Percentiles rank a stretch among this genome's conserved stretches.
Conservation (phyloP, 2,888 invertebrate genomes). For the Gerris lacustris region DNA sequence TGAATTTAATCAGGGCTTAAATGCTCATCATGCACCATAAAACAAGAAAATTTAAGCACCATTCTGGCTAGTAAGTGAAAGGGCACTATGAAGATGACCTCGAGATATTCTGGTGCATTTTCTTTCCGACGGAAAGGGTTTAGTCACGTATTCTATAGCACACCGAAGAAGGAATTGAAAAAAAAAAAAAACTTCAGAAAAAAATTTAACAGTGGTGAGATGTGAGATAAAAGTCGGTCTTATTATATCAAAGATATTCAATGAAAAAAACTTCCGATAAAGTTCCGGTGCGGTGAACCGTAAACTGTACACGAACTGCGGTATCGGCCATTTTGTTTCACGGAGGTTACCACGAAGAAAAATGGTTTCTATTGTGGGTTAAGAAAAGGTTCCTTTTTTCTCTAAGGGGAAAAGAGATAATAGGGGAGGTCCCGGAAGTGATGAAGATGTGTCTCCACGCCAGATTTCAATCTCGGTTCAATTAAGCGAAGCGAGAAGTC, state of each 20-base stretch:
- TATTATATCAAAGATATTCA: conserved; percentile 1
- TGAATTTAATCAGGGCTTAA: too few species aligned
- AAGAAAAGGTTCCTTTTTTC: background rate
- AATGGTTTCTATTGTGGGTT: too few species aligned
- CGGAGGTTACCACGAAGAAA: background rate
- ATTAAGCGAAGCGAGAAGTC: background rate
- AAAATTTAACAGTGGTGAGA: background rate
- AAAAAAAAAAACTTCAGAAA: background rate
- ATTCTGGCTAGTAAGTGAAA: too few species aligned
- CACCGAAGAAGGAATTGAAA: background rate
- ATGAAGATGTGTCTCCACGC: too few species aligned
- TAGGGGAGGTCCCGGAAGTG: background rate
- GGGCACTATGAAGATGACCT: too few species aligned
- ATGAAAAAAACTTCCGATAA: background rate
- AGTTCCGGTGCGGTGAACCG: background rate
- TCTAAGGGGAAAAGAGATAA: background rate
- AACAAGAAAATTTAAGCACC: too few species aligned
- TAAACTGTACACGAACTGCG: background rate
- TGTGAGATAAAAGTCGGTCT: background rate
- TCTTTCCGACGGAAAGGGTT: background rate
- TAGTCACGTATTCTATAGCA: background rate
- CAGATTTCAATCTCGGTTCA: background rate
- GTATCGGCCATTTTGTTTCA: background rate
- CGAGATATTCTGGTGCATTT: too few species aligned
- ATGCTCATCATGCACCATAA: too few species aligned